These are phyloP conservation scores for Palythoa grandiflora DNA, from an alignment of 92 coral and sea anemone species.

Conservation along the genomic window DNA sequence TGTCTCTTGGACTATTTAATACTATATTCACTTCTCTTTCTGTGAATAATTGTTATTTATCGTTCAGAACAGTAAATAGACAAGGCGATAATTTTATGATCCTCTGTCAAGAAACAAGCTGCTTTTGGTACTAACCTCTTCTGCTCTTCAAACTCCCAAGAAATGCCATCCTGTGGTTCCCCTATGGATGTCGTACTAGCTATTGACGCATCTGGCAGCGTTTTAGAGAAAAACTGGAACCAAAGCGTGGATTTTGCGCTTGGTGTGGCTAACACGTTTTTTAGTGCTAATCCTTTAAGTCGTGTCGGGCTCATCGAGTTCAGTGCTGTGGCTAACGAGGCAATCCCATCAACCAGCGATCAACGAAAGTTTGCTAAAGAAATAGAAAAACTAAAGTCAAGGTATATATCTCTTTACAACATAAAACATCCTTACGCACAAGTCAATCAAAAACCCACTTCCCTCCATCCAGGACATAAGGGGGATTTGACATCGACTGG, in stretches of 20 bases:
- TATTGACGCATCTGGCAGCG: constrained; percentile 85
- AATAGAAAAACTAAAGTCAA: constrained; percentile 23
- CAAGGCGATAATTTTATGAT: too few species aligned
- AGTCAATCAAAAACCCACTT: too few species aligned
- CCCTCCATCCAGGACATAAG: too few species aligned
- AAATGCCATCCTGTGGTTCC: constrained; percentile 39
- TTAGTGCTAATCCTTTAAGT: constrained; percentile 49
- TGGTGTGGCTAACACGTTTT: constrained; percentile 45
- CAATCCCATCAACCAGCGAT: constrained; percentile 60
- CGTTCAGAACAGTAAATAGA: too few species aligned
- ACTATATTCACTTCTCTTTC: too few species aligned
- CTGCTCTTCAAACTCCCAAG: not conserved
- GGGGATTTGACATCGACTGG: too few species aligned
- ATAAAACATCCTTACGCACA: too few species aligned
- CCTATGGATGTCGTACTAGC: constrained; percentile 65
- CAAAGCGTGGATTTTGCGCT: constrained; percentile 65
- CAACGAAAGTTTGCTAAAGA: constrained; percentile 16
- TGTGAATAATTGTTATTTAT: too few species aligned
- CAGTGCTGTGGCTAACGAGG: constrained; percentile 75
- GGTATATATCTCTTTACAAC: constrained; percentile 18
- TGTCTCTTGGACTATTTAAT: too few species aligned
- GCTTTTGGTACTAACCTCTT: not conserved
- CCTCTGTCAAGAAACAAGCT: not conserved
- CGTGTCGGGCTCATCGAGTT: constrained; percentile 77
- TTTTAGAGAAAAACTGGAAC: constrained; percentile 69